Evolutionary conservation across 2,888 invertebrate genomes (phyloP), one percentile per base, ranked within the genome.

Genomic region (Caenorhabditis drosophilae): DNA sequence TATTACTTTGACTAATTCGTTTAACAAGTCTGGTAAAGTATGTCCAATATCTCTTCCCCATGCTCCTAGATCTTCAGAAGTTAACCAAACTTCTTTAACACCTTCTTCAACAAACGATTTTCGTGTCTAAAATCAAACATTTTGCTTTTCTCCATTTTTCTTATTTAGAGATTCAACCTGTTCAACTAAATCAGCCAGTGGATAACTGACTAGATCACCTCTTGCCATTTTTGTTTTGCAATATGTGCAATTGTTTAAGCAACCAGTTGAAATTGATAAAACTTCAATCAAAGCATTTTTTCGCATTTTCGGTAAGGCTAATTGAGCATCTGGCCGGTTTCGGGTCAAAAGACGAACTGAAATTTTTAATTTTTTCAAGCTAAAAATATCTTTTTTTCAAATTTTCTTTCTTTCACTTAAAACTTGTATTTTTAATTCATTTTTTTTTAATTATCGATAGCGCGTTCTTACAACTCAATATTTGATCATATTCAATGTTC

Each of bases 201-300:
- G 31, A 87, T 85, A 0, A 93, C 96, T 68, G 95, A 87, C 57
- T n/a, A 98, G 85, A 83, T 96, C 93, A 0, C 98, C 98, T 48
- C 98, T 86, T 0, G 97, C 97, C 84, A 95, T 63, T 56, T 76
- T 76, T 18, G 76, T 97, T 85, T 97, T 98, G 84, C 97, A 98
- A 83, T 98, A 98, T 0, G 97, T 96, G 84, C 98, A 98, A 81
- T 95, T 93, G 86, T 98, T 98, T 2, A 98, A 86, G 79, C 98
- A 98, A 0, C 83, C 83, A 7, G 78, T 80, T 55, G 81, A 81
- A 54, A 83, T 84, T 0, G 83, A 83, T 44, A 82, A 59, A 20
- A 98, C 98, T 87, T 98, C 98, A 60, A 98, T 91, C 0, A 97
- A 87, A 0, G 94, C 93, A 85, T 98, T 98, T 82, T 92, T 90